Conservation (phyloP, 2,797 vertebrate species). For the Potorous gilbertii region DNA sequence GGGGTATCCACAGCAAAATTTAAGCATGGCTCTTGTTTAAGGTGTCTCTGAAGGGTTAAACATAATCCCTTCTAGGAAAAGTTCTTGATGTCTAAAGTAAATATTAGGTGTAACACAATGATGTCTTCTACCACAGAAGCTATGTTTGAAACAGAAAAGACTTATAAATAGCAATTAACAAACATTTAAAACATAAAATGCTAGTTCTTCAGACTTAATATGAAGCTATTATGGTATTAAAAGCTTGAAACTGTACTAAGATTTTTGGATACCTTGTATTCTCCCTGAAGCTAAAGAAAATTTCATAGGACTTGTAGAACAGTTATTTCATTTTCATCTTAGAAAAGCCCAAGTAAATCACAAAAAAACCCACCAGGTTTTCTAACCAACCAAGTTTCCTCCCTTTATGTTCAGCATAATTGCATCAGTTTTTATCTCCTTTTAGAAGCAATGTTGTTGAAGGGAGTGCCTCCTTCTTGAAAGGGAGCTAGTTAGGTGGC, state of each 20-base stretch:
- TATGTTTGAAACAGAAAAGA: not conserved
- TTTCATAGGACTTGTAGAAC: not conserved
- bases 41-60: not conserved
- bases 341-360: not conserved
- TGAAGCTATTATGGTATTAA: not conserved
- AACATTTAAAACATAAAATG: not conserved
- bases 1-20: not conserved
- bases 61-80: not conserved
- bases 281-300: not conserved
- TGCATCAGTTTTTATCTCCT: not conserved
- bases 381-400: not conserved
- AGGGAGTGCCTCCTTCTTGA: not conserved
- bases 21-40: not conserved
- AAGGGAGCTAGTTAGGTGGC: not conserved
- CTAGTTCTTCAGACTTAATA: not conserved
- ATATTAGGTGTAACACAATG: not conserved
- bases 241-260: not conserved
- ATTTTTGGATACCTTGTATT: not conserved
- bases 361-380: not conserved
- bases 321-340: not conserved
- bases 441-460: not conserved
- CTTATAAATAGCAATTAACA: not conserved
- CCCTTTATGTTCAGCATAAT: not conserved
- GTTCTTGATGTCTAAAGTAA: not conserved
- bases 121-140: not conserved